phyloP scores from a whole-genome alignment of 2,113 vertebrate species.

The Hippocampus mohnikei region DNA sequence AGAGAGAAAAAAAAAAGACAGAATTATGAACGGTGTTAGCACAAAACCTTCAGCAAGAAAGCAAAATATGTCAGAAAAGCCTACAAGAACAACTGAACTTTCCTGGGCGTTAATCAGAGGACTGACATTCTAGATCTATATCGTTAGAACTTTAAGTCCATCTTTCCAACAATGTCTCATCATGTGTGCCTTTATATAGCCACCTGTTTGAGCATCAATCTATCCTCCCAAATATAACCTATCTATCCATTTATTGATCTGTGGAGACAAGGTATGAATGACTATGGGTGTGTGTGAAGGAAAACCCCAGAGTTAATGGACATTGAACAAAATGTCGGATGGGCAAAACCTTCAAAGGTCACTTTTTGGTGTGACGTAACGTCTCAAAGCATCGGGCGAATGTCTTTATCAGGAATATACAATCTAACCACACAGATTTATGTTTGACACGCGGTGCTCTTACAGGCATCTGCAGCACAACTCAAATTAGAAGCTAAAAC shows the following conservation, averaged over 20 bases:
- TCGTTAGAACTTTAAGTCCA: too few species aligned
- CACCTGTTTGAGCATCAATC: background rate
- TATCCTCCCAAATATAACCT: background rate
- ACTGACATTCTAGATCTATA: too few species aligned
- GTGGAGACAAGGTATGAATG: background rate
- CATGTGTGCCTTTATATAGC: too few species aligned
- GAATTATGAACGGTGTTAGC: too few species aligned
- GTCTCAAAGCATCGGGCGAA: background rate
- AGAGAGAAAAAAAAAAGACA: too few species aligned
- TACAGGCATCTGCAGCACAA: background rate
- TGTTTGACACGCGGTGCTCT: background rate
- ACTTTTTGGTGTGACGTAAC: background rate
- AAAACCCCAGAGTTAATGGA: background rate
- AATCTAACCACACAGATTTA: background rate
- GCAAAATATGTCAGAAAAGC: too few species aligned
- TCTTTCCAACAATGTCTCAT: too few species aligned
- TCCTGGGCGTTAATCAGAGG: too few species aligned
- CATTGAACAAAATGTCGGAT: background rate
- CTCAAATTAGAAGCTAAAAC: slow-evolving; percentile 11
- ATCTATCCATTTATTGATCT: background rate
- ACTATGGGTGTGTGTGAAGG: background rate
- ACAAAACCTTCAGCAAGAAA: too few species aligned
- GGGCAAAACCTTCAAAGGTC: background rate
- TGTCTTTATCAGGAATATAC: background rate
- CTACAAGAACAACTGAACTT: too few species aligned